phyloP scores from a whole-genome alignment of 2,113 vertebrate species.

The Carlito syrichta region DNA sequence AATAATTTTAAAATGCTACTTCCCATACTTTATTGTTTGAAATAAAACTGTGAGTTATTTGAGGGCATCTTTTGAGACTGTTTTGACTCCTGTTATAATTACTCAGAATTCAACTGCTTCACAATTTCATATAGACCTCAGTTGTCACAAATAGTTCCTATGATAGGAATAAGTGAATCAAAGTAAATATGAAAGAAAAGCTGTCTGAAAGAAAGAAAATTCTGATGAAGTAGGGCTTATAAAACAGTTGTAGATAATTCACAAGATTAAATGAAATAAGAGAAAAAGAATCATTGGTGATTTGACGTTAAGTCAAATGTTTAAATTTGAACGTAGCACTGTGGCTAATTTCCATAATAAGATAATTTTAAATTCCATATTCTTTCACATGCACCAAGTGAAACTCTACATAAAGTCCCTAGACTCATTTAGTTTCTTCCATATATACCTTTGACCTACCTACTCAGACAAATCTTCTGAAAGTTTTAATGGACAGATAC shows the following conservation, averaged over 20 bases:
- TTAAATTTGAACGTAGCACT: background rate
- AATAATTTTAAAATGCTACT: background rate
- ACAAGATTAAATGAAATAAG: background rate
- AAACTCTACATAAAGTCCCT: background rate
- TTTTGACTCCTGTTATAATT: background rate
- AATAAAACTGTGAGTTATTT: background rate
- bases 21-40: background rate
- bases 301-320: background rate
- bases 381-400: background rate
- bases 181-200: background rate
- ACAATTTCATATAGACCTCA: background rate
- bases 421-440: background rate
- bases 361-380: background rate
- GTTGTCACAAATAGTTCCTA: background rate
- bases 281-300: background rate
- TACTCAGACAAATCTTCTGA: background rate
- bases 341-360: background rate
- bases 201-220: background rate
- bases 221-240: background rate
- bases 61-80: background rate
- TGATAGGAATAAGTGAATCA: background rate
- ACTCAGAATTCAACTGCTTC: background rate
- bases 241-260: background rate
- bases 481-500: background rate
- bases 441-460: background rate